These are phyloP conservation scores for Drosophila erecta DNA, from an alignment of 1,140 invertebrate species.

Conservation along the genomic window DNA sequence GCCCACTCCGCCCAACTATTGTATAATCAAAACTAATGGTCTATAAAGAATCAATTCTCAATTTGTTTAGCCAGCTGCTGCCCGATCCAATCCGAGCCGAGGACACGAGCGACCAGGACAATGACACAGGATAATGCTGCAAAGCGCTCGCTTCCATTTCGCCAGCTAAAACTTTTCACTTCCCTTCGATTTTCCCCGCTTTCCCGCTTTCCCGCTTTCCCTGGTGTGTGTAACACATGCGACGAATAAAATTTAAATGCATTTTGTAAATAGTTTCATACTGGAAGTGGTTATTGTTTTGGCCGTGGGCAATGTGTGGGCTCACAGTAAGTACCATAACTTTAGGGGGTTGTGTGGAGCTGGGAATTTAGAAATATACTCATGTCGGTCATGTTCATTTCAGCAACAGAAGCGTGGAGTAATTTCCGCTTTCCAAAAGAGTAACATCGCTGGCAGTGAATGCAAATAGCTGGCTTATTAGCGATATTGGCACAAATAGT, in stretches of 20 bases:
- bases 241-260: slow-evolving; percentile 79
- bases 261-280: slow-evolving; percentile 59
- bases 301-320: not conserved
- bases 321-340: slow-evolving; percentile 23
- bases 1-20: slow-evolving; percentile 54
- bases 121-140: slow-evolving; percentile 39
- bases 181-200: not conserved
- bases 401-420: not conserved
- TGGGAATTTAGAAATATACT: not conserved
- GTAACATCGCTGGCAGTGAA: not conserved
- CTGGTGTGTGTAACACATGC: slow-evolving; percentile 56
- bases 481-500: slow-evolving; percentile 59
- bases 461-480: slow-evolving; percentile 46
- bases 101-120: slow-evolving; percentile 44
- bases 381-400: not conserved
- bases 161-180: slow-evolving; percentile 40
- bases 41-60: slow-evolving; percentile 84
- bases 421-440: not conserved
- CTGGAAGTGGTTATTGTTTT: slow-evolving; percentile 37
- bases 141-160: slow-evolving; percentile 37
- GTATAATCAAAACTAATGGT: slow-evolving; percentile 84
- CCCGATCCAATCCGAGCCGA: slow-evolving; percentile 16
- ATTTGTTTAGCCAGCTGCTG: slow-evolving; percentile 83
- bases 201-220: not conserved
- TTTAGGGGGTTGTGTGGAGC: not conserved